phyloP scores from a whole-genome alignment of 2,113 vertebrate species.

The Phrynosoma platyrhinos region DNA sequence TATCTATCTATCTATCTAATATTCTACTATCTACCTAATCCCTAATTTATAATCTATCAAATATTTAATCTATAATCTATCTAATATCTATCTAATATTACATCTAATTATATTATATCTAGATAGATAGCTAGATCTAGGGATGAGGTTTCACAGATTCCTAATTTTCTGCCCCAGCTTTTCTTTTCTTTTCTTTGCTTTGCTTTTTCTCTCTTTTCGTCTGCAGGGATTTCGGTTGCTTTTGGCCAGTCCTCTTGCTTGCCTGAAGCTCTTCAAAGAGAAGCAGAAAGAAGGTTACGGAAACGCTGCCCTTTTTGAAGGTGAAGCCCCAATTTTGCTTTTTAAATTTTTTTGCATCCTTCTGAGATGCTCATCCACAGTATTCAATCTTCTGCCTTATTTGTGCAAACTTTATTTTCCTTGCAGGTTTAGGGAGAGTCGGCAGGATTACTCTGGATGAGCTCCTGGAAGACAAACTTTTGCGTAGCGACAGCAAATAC shows the following conservation, averaged over 20 bases:
- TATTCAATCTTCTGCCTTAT: not conserved
- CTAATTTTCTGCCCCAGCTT: not conserved
- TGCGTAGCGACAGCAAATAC: conserved; percentile 72
- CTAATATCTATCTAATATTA: no score
- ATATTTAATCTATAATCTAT: no score
- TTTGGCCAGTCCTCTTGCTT: conserved; percentile 87
- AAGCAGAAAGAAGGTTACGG: conserved; percentile 83
- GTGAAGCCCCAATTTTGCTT: conserved; percentile 47
- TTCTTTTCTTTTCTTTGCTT: no score
- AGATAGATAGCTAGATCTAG: no score
- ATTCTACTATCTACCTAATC: no score
- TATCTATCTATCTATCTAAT: no score
- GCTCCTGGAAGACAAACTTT: conserved; percentile 54
- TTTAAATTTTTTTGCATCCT: no score
- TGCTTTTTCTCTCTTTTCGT: not conserved
- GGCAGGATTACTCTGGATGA: conserved; percentile 65
- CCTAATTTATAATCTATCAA: no score
- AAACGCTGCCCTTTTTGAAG: conserved; percentile 80
- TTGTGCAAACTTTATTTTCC: not conserved
- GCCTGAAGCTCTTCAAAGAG: conserved; percentile 84
- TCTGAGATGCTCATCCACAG: not conserved
- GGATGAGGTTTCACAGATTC: accelerated
- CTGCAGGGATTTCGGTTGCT: conserved; percentile 89
- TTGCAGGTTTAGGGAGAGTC: conserved; percentile 37
- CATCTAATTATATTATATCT: no score